A percentile compares a stretch with the other conserved stretches of the same genome.
Evolutionary conservation across 2,888 invertebrate genomes (phyloP).

Genomic region (Alentia gelatinosa): DNA sequence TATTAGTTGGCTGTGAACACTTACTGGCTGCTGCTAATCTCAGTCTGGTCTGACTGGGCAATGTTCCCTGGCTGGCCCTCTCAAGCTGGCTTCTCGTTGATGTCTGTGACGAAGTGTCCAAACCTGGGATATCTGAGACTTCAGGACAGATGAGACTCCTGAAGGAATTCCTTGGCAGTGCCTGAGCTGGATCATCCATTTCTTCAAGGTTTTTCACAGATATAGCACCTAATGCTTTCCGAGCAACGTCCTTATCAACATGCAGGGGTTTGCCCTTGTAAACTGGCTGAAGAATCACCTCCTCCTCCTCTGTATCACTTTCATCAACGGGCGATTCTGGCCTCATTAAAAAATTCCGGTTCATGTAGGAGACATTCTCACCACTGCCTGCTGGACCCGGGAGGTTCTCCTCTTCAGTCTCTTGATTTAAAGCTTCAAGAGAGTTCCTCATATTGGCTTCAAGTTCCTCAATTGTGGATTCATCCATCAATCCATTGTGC

Average conservation of each 20-base stretch:
- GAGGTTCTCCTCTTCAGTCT: neutral
- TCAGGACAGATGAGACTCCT: neutral
- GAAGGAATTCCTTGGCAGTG: constrained; percentile 22
- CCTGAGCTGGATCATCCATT: neutral
- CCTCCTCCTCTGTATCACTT: neutral
- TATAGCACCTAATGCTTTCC: neutral
- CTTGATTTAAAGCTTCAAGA: neutral
- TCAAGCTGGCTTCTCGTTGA: neutral
- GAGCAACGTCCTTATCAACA: neutral
- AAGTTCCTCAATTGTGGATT: neutral
- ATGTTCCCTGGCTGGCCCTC: neutral
- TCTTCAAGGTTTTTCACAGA: constrained; percentile 16
- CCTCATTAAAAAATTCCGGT: neutral
- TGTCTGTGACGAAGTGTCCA: neutral
- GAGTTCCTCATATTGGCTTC: neutral
- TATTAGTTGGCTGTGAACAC: neutral
- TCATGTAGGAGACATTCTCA: neutral
- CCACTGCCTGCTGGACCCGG: neutral
- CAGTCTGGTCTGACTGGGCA: constrained; percentile 14
- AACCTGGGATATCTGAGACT: neutral
- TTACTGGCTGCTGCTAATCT: neutral
- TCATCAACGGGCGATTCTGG: neutral
- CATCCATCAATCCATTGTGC: neutral
- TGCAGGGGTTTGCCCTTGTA: neutral
- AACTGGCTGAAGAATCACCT: neutral